These are phyloP conservation scores for Cheilinus undulatus DNA, from an alignment of 2,113 vertebrate species.

Conservation along the genomic window DNA sequence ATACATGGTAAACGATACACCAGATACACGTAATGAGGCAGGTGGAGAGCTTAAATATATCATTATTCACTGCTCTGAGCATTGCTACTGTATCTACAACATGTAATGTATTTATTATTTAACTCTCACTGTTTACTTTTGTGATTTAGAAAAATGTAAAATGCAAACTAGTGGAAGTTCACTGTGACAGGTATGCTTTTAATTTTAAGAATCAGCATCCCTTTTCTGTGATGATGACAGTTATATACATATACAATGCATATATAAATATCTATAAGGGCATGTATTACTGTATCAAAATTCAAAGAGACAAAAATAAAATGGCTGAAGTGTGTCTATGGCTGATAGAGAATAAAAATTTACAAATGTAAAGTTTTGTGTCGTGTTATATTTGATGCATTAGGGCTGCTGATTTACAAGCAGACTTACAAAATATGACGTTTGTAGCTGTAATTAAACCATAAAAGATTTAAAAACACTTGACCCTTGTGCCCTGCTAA, in stretches of 20 bases:
- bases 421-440: not conserved
- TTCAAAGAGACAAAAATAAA: slow-evolving; percentile 88
- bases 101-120: slow-evolving; percentile 78
- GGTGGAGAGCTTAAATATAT: slow-evolving; percentile 52
- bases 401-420: not conserved
- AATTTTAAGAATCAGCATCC: slow-evolving; percentile 93
- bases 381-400: slow-evolving; percentile 4
- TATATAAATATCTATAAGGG: slow-evolving; percentile 95
- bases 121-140: slow-evolving; percentile 85
- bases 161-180: slow-evolving; percentile 85
- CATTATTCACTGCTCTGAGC: slow-evolving; percentile 87
- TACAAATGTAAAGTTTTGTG: slow-evolving; percentile 81
- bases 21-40: slow-evolving; percentile 20
- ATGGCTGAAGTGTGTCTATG: slow-evolving; percentile 94
- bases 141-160: slow-evolving; percentile 86
- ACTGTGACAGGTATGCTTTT: slow-evolving; percentile 96
- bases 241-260: slow-evolving; percentile 86
- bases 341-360: slow-evolving; percentile 95
- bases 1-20: slow-evolving; percentile 25
- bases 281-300: slow-evolving; percentile 97
- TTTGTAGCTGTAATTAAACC: not conserved
- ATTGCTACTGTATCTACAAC: slow-evolving; percentile 80
- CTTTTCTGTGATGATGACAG: slow-evolving; percentile 96
- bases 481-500: too few relatives aligned
- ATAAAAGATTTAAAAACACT: not conserved